Evolutionary conservation across 2,113 vertebrate species (phyloP).

Genomic region (Dryoscopus gambensis): DNA sequence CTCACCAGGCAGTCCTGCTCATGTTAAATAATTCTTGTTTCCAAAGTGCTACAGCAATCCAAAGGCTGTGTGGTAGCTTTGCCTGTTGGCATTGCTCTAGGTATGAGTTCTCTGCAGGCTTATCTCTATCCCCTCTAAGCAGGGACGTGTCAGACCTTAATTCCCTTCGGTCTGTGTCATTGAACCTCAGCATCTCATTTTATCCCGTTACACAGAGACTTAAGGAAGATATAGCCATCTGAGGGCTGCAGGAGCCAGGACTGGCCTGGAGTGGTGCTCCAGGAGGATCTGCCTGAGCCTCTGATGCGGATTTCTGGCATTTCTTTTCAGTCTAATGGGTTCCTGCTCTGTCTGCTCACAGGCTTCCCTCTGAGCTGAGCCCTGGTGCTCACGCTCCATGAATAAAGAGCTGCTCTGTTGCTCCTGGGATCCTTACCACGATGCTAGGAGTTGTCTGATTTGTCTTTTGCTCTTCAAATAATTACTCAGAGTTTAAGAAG

Average conservation of each 20-base stretch:
- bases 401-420: neutral
- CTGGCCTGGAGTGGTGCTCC: neutral
- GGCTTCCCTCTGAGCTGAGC: neutral
- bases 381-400: neutral
- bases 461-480: neutral
- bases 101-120: neutral
- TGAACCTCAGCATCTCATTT: constrained; percentile 51
- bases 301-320: neutral
- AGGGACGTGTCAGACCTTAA: constrained; percentile 45
- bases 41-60: neutral
- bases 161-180: constrained; percentile 14
- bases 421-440: neutral
- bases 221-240: neutral
- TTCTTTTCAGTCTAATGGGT: neutral
- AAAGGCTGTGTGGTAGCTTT: neutral
- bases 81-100: neutral
- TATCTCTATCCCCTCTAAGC: constrained; percentile 45
- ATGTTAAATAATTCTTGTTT: neutral
- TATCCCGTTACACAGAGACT: constrained; percentile 38
- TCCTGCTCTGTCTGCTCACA: neutral
- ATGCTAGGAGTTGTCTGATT: neutral
- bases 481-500: neutral
- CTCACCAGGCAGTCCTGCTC: neutral
- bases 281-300: neutral
- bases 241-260: neutral